These are phyloP conservation scores for Lepilemur septentrionalis DNA, from an alignment of 2,797 vertebrate species.

Conservation along the genomic window DNA sequence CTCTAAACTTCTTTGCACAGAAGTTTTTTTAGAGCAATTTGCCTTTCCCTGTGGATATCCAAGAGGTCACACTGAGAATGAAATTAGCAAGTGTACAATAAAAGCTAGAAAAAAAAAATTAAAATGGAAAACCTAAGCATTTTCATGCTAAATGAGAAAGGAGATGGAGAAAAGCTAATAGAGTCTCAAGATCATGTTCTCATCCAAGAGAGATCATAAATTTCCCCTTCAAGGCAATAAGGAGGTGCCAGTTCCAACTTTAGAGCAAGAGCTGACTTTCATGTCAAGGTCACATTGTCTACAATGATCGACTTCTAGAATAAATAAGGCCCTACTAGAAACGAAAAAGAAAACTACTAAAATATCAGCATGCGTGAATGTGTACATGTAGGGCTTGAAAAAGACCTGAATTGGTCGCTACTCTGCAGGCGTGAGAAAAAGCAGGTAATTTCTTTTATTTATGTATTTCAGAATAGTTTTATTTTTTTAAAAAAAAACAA, in stretches of 20 bases:
- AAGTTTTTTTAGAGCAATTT: conserved; percentile 57
- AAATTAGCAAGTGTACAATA: conserved; percentile 65
- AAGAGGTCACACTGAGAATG: conserved; percentile 62
- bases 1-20: not conserved
- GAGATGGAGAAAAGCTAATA: conserved; percentile 35
- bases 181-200: conserved; percentile 51
- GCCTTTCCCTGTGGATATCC: conserved; percentile 50
- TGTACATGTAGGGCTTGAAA: not conserved
- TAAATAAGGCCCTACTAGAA: not conserved
- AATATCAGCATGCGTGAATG: not conserved
- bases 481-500: not conserved
- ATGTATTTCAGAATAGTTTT: not conserved
- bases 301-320: not conserved
- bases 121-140: conserved; percentile 46
- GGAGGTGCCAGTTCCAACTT: not conserved
- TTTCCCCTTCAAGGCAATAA: conserved; percentile 20
- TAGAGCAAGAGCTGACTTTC: not conserved
- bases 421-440: not conserved
- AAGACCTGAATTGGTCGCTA: not conserved
- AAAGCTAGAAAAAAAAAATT: conserved; percentile 20
- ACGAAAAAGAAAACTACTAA: not conserved
- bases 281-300: not conserved
- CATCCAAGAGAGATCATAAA: conserved; percentile 22
- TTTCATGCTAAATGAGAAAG: conserved; percentile 35
- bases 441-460: not conserved